Evolutionary conservation across 2,888 invertebrate genomes (phyloP).

Genomic region (Hartigia nigra): DNA sequence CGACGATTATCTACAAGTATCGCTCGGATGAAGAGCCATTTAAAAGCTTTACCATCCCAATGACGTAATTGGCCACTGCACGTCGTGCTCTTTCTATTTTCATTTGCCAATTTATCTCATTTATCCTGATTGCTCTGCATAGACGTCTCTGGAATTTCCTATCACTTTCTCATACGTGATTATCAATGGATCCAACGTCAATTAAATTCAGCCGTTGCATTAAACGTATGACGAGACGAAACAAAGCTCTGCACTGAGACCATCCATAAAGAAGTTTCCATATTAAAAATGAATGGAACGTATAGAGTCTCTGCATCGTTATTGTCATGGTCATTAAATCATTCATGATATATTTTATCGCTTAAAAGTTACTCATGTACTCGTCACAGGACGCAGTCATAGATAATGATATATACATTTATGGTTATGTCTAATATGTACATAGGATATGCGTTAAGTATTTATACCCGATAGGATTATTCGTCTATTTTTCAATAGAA

Average conservation of each 20-base stretch:
- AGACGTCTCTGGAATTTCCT: background rate
- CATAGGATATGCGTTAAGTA: too few relatives aligned
- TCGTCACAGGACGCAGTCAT: background rate
- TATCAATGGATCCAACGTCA: background rate
- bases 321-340: background rate
- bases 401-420: background rate
- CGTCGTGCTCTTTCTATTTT: background rate
- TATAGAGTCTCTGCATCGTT: background rate
- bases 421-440: too few relatives aligned
- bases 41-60: background rate
- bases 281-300: background rate
- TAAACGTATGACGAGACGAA: background rate
- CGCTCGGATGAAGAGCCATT: background rate
- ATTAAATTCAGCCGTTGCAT: background rate
- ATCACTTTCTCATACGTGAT: background rate
- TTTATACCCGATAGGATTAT: too few relatives aligned
- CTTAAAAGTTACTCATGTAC: background rate
- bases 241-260: background rate
- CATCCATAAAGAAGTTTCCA: background rate
- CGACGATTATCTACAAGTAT: background rate
- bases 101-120: background rate
- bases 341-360: background rate
- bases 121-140: background rate
- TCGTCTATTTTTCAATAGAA: too few relatives aligned
- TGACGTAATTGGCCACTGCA: background rate